phyloP scores from a whole-genome alignment of 2,888 invertebrate genomes.

The Pollenia angustigena region DNA sequence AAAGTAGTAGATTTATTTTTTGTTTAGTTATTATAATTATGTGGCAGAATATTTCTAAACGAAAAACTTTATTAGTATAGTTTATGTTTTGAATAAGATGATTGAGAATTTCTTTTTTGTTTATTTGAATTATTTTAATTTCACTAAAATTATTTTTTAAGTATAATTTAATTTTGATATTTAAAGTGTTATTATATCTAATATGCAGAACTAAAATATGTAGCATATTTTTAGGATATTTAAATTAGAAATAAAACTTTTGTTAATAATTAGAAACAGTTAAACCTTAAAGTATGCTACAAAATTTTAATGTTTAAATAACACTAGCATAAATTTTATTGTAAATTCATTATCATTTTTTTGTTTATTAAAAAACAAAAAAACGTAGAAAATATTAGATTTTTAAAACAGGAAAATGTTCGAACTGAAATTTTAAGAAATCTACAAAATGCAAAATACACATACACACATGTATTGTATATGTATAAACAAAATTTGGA shows the following conservation, averaged over 20 bases:
- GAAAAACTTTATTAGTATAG: too few species aligned
- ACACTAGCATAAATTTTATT: constrained; percentile 35
- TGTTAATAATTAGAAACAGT: constrained; percentile 35
- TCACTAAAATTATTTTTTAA: too few species aligned
- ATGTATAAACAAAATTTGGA: constrained; percentile 52
- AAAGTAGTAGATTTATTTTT: too few species aligned
- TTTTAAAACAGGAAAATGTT: constrained; percentile 59
- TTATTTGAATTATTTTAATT: background rate
- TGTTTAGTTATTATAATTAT: too few species aligned
- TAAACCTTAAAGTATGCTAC: constrained; percentile 41
- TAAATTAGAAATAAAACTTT: constrained; percentile 1
- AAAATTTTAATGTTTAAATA: constrained; percentile 2
- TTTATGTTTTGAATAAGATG: background rate
- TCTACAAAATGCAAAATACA: background rate
- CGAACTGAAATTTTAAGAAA: constrained; percentile 57
- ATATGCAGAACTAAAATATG: background rate
- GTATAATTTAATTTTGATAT: background rate
- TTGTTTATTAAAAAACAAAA: constrained; percentile 21
- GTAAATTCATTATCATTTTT: constrained; percentile 8
- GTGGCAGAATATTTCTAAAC: too few species aligned
- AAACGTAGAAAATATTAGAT: constrained; percentile 45
- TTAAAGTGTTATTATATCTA: constrained; percentile 30
- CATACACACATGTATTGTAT: background rate
- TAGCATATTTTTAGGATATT: constrained; percentile 49
- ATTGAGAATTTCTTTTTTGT: background rate